Evolutionary conservation across 2,888 invertebrate genomes (phyloP).

Genomic region (Lasioglossum leucozonium): DNA sequence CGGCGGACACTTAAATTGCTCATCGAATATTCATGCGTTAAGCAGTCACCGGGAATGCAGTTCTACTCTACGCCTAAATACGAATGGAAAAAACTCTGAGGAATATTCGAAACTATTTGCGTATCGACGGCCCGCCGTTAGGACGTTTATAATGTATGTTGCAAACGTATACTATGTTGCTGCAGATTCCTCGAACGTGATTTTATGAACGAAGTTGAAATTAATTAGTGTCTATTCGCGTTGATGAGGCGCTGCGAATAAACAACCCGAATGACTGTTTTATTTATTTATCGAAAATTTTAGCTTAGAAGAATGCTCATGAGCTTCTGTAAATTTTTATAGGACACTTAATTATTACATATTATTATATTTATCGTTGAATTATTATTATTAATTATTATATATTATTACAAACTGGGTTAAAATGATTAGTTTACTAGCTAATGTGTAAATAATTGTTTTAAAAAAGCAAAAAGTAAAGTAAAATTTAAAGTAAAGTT

Average conservation of each 20-base stretch:
- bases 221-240: neutral
- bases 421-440: no score
- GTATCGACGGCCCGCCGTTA: neutral
- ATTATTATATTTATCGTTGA: no score
- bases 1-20: slow-evolving; percentile 52
- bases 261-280: neutral
- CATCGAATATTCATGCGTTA: slow-evolving; percentile 55
- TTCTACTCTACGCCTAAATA: slow-evolving; percentile 32
- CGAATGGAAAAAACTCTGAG: slow-evolving; percentile 16
- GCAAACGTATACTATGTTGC: neutral
- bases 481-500: no score
- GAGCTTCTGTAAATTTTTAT: neutral
- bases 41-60: slow-evolving; percentile 38
- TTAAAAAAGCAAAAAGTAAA: no score
- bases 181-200: neutral
- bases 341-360: neutral
- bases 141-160: neutral
- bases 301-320: neutral
- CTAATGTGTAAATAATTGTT: no score
- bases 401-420: no score
- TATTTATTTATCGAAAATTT: no score
- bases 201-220: neutral
- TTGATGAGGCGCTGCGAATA: neutral
- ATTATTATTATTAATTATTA: no score
- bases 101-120: slow-evolving; percentile 15